Evolutionary conservation across 2,888 invertebrate genomes (phyloP).

Genomic region (Proisotoma minuta): DNA sequence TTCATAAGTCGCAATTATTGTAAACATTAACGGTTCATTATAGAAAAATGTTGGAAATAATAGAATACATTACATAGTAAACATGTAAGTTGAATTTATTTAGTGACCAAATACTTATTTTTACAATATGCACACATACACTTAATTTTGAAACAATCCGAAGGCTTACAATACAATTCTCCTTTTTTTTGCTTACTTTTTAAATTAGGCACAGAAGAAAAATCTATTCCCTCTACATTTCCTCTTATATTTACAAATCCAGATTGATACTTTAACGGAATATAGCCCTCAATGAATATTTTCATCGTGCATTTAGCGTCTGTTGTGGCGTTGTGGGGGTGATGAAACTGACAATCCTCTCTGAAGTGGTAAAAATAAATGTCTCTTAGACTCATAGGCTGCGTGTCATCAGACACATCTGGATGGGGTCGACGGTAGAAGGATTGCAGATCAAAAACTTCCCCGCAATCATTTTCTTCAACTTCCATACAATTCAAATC

Average conservation of each 20-base stretch:
- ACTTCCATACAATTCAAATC: constrained; percentile 8
- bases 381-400: constrained; percentile 14
- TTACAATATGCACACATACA: constrained; percentile 13
- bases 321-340: background rate
- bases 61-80: too few relatives aligned
- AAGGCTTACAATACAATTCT: constrained; percentile 5
- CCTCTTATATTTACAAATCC: background rate
- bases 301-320: constrained; percentile 24
- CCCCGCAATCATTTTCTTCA: background rate
- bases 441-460: constrained; percentile 20
- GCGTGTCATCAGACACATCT: background rate
- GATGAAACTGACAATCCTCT: constrained; percentile 15
- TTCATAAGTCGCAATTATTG: too few relatives aligned
- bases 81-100: background rate
- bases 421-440: constrained; percentile 17
- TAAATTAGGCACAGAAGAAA: constrained; percentile 1
- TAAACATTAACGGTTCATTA: too few relatives aligned
- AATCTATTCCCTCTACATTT: constrained; percentile 10
- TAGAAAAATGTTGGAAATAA: too few relatives aligned
- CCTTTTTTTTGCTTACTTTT: background rate
- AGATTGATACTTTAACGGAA: background rate
- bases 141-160: background rate
- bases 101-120: background rate
- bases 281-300: constrained; percentile 17
- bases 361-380: constrained; percentile 21